These are phyloP conservation scores for Coendou prehensilis DNA, from an alignment of 2,797 vertebrate genomes.

Conservation along the genomic window DNA sequence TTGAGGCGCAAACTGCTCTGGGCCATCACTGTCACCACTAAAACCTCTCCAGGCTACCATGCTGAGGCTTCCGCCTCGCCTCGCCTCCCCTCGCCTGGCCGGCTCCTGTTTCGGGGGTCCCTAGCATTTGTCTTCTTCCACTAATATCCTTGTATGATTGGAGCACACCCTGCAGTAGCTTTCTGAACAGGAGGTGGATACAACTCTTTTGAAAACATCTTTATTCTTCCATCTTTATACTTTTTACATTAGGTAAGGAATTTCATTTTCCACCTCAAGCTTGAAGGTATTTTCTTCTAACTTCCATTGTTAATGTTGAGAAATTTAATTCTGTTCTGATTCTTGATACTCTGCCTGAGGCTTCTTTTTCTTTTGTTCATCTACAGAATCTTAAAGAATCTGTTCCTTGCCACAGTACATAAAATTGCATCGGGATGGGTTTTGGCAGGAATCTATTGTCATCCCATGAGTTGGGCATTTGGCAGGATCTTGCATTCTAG, in stretches of 20 bases:
- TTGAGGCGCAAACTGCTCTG: background rate
- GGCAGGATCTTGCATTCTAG: background rate
- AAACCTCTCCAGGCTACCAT: background rate
- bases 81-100: background rate
- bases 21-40: background rate
- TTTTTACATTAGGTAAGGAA: background rate
- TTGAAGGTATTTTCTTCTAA: background rate
- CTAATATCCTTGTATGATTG: background rate
- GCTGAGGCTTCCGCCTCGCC: too few relatives aligned
- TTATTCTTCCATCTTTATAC: background rate
- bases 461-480: background rate
- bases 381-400: background rate
- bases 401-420: background rate
- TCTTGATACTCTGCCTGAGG: background rate
- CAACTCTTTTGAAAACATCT: background rate
- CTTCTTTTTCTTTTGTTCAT: background rate
- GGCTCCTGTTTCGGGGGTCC: background rate
- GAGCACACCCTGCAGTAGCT: background rate
- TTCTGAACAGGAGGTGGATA: background rate
- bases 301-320: background rate
- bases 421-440: background rate
- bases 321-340: background rate
- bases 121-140: background rate
- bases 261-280: background rate
- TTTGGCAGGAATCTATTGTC: fast-evolving